Evolutionary conservation across 2,888 invertebrate genomes (phyloP), one percentile per base, ranked within the genome.

Genomic region (Ormyrus labotus): DNA sequence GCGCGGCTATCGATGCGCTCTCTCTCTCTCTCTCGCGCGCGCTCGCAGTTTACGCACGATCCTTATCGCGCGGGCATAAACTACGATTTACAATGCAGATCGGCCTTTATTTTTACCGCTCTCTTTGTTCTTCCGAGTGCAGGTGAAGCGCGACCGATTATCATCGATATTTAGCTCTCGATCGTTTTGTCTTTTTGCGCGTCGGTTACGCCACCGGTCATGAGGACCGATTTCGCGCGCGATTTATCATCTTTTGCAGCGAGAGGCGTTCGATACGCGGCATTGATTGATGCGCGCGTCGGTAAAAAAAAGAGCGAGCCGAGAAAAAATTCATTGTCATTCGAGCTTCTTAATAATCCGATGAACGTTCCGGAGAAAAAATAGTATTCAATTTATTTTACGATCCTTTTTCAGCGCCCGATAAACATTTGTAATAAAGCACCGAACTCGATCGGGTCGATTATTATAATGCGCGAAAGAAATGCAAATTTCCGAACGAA

Each of bases 51-150:
- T 4, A 34, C 34, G 3, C 34, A 4, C 34, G 34, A 34, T 34
- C 34, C 34, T 34, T 34, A 34, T 34, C 34, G 34, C 34, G 34
- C 51, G 34, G 11, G 51, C 67, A 67, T 67, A 75, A 50, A 58
- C 45, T 50, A 47, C 13, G 51, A 75, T 75, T 75, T 75, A 68
- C 75, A 75, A 53, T 60, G 67, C 67, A 75, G 67, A 75, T 75
- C 10, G n/a, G 60, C 45, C 19, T 10, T 5, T 34, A 74, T 71
- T 64, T 71, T 75, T 80, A 57, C 58, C 68, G 58, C 57, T 57
- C n/a, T 48, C 67, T 55, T 45, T n/a, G 1, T 48, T 64, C 45
- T 70, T 75, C 73, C 70, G 74, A 9, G 10, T 11, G 11, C 55
- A 60, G 60, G 9, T 68, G 60, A 9, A 68, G 7, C 34, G 48